Evolutionary conservation across 2,113 vertebrate genomes (phyloP).

Genomic region (Gallinago undulata): DNA sequence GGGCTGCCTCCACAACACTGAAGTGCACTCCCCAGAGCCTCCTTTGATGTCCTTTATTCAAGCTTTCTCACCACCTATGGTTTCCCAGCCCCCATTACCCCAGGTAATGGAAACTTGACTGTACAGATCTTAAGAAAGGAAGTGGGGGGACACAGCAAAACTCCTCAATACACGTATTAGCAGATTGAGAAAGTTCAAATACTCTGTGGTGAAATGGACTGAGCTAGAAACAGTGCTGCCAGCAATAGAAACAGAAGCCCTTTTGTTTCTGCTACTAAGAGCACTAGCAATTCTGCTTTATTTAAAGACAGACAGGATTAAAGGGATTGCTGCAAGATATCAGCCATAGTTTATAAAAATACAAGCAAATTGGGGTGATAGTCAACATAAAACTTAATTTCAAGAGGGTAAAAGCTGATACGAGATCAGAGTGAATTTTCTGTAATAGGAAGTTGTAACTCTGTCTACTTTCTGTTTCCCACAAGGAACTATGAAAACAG

Average conservation of each 20-base stretch:
- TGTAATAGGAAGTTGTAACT: constrained; percentile 19
- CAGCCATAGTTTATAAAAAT: background rate
- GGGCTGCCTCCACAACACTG: background rate
- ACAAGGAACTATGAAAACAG: background rate
- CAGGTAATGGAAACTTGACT: background rate
- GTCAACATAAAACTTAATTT: constrained; percentile 51
- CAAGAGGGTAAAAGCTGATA: constrained; percentile 39
- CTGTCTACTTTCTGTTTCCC: background rate
- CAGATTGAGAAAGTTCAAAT: background rate
- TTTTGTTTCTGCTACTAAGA: background rate
- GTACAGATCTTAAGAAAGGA: background rate
- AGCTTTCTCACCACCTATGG: background rate
- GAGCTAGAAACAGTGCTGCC: background rate
- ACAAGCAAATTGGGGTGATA: background rate
- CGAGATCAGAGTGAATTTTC: background rate
- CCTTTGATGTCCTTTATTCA: background rate
- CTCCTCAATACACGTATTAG: background rate
- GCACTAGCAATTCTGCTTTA: background rate
- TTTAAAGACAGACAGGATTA: background rate
- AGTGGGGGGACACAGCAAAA: background rate
- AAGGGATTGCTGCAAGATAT: background rate
- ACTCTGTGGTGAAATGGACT: background rate
- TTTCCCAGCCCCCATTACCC: background rate
- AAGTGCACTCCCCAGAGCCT: background rate
- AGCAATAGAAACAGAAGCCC: background rate